Evolutionary conservation across 2,888 invertebrate species (phyloP), one percentile per base, ranked within the genome.

Genomic region (Lysandra coridon): DNA sequence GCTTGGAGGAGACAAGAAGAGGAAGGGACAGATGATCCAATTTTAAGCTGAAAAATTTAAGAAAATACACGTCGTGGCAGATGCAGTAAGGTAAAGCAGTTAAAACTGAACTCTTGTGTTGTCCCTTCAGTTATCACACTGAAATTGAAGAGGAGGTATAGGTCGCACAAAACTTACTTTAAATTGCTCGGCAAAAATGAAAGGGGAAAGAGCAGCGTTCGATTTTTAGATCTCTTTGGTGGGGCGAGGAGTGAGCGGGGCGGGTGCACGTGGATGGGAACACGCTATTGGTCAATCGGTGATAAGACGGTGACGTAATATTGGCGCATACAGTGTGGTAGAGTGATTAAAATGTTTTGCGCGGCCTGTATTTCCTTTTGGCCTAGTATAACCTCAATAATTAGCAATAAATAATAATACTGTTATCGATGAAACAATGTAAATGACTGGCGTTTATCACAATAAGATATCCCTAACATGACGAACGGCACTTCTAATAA

Each of bases 1-100:
- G 95, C 96, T 99, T 86, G 99, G 99, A 84, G 99, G 99, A 89
- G 99, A 99, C 96, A 99, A 99, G 96, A 99, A 99, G 95, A 97
- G 99, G 94, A 99, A 99, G 96, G 98, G 98, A 95, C 98, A 98
- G 96, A 99, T 99, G 98, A 99, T 99, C 95, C 98, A 98, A 96
- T 99, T 99, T 96, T 99, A 98, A 96, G 91, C 91, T 89, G 88
- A 23, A 86, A 84, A n/a, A n/a, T n/a, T n/a, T n/a, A n/a, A n/a
- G n/a, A n/a, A n/a, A 10, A 10, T 49, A 49, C 49, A 49, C 2
- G 49, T 7, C 10, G 10, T 44, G 7, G 7, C 49, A 10, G 49
- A 49, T 10, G 49, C 12, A 49, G 10, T 49, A 49, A 12, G 10
- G 49, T 49, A 44, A 10, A 44, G 44, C 44, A 44, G 44, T 7